Evolutionary conservation across 2,888 invertebrate genomes (phyloP).

Genomic region (Agrilus mali): DNA sequence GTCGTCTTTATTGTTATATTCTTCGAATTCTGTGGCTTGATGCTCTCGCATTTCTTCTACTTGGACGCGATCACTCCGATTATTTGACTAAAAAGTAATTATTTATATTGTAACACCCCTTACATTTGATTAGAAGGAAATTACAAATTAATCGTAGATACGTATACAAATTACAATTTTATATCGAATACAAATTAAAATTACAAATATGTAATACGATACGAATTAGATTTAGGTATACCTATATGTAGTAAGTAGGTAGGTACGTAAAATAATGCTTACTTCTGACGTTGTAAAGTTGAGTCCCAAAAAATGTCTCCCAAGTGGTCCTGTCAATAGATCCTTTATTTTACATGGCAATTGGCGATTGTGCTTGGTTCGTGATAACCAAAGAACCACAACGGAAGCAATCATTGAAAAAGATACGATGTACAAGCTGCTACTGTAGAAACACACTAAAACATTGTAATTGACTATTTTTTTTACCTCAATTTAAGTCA

Average conservation of each 20-base stretch:
- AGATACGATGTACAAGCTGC: constrained; percentile 39
- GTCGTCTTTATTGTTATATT: constrained; percentile 28
- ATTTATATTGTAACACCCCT: no score
- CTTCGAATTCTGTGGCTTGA: constrained; percentile 31
- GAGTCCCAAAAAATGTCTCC: constrained; percentile 31
- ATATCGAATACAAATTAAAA: no score
- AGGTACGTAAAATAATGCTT: no score
- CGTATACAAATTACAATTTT: no score
- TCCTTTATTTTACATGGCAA: constrained; percentile 41
- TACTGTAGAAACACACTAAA: constrained; percentile 45
- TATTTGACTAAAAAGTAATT: constrained; percentile 15
- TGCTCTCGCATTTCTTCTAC: constrained; percentile 35
- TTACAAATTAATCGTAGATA: no score
- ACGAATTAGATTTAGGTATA: no score
- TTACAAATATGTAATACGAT: no score
- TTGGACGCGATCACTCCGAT: constrained; percentile 22
- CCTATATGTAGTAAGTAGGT: no score
- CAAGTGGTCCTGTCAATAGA: constrained; percentile 33
- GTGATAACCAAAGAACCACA: constrained; percentile 39
- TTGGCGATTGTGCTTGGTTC: constrained; percentile 33
- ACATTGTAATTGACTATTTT: constrained; percentile 7
- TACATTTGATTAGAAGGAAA: no score
- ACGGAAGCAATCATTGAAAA: constrained; percentile 42
- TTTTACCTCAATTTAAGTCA: background rate
- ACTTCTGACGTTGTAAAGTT: constrained; percentile 33